These are phyloP conservation scores for Labroides dimidiatus DNA, from an alignment of 2,797 vertebrate species.

Conservation along the genomic window DNA sequence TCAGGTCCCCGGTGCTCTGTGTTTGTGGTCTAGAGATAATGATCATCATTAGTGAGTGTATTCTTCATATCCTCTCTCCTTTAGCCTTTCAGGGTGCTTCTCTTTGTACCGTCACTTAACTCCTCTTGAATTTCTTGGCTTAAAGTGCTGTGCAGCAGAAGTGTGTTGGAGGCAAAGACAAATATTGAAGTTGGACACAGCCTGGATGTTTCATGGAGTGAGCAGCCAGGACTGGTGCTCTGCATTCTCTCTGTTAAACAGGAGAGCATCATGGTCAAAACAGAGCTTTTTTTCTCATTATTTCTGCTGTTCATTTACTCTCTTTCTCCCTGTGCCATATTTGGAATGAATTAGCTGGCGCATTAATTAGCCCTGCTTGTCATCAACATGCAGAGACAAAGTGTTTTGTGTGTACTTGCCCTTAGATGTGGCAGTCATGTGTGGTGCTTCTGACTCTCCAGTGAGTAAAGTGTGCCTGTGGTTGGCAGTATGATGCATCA, in stretches of 20 bases:
- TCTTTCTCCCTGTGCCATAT: constrained; percentile 22
- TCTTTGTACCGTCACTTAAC: constrained; percentile 58
- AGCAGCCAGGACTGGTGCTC: constrained; percentile 38
- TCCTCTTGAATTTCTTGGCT: constrained; percentile 61
- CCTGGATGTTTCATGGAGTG: constrained; percentile 52
- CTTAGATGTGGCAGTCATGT: constrained; percentile 68
- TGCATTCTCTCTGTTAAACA: constrained; percentile 34
- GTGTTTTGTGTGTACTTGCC: constrained; percentile 17
- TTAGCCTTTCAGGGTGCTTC: constrained; percentile 36
- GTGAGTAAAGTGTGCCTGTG: constrained; percentile 71
- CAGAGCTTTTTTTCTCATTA: constrained; percentile 36
- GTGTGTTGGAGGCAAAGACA: constrained; percentile 70
- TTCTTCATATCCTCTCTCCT: constrained; percentile 36
- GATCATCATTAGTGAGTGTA: constrained; percentile 49
- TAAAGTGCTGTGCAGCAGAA: constrained; percentile 45
- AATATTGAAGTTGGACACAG: constrained; percentile 77
- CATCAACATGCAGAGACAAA: constrained; percentile 25
- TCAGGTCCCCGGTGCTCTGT: constrained; percentile 33
- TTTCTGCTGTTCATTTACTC: constrained; percentile 34
- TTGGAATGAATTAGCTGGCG: constrained; percentile 35
- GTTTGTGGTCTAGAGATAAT: constrained; percentile 55
- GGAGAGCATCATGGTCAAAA: constrained; percentile 29
- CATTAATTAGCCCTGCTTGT: constrained; percentile 38
- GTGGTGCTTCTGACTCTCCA: constrained; percentile 69
- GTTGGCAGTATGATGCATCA: constrained; percentile 66